Conservation (phyloP, 2,888 invertebrate species). For the Zaprionus bogoriensis region DNA sequence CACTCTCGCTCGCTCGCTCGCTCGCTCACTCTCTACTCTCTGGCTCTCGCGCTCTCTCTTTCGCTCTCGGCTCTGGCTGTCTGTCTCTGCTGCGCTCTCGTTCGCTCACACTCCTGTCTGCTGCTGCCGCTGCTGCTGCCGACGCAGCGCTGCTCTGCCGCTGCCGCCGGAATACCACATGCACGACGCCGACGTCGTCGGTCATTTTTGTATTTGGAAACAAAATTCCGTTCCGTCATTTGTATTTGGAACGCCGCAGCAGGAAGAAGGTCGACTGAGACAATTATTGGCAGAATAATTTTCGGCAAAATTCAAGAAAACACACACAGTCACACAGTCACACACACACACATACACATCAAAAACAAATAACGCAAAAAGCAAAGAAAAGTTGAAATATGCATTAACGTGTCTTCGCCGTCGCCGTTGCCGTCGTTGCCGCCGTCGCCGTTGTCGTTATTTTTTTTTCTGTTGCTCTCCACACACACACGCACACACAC, state of each 20-base stretch:
- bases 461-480: conserved; percentile 19
- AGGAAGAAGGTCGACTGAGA: conserved; percentile 52
- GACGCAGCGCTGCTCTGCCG: conserved; percentile 9
- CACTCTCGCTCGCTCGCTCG: conserved; percentile 10
- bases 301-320: conserved; percentile 51
- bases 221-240: conserved; percentile 53
- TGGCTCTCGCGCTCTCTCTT: too few relatives aligned
- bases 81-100: conserved; percentile 8
- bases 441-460: conserved; percentile 12
- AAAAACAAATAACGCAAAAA: conserved; percentile 24
- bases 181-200: conserved; percentile 30
- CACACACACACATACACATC: conserved; percentile 18
- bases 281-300: conserved; percentile 50
- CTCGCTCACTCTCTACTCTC: conserved; percentile 9
- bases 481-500: too few relatives aligned
- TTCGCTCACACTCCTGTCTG: conserved; percentile 9
- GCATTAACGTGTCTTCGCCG: conserved; percentile 47
- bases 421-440: conserved; percentile 16
- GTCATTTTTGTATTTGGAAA: conserved; percentile 51
- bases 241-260: conserved; percentile 62
- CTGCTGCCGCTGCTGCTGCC: conserved; percentile 7
- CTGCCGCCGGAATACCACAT: conserved; percentile 27
- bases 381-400: conserved; percentile 46
- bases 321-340: not conserved
- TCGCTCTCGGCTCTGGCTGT: conserved; percentile 11